A percentile compares a stretch with the other conserved stretches of the same genome.
phyloP scores from a whole-genome alignment of 2,113 vertebrate genomes.

The Mellivora capensis region DNA sequence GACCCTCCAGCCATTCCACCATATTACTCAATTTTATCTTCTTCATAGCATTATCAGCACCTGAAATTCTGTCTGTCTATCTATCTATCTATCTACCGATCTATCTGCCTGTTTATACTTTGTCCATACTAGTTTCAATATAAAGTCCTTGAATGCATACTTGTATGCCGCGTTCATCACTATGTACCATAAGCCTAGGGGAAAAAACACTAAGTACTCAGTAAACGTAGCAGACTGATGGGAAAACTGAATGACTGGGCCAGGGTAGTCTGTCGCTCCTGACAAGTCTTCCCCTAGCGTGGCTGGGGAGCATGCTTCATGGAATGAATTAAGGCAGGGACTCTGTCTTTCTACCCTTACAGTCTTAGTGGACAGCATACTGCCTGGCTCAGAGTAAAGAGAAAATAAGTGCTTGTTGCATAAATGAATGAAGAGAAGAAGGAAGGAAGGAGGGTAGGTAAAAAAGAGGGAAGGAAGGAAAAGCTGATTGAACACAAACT shows the following conservation, averaged over 20 bases:
- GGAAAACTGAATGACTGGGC: neutral
- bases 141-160: neutral
- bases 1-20: neutral
- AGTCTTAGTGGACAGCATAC: neutral
- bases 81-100: neutral
- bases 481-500: neutral
- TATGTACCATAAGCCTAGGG: neutral
- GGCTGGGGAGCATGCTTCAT: neutral
- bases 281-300: neutral
- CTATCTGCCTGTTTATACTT: neutral
- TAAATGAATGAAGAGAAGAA: neutral
- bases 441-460: neutral
- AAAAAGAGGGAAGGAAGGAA: neutral
- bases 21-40: neutral
- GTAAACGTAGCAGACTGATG: neutral
- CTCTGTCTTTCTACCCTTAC: neutral
- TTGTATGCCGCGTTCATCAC: neutral
- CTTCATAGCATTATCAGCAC: neutral
- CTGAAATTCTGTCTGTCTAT: neutral
- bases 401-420: neutral
- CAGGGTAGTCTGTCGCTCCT: neutral
- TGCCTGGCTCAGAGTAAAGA: neutral
- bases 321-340: neutral
- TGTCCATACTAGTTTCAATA: neutral
- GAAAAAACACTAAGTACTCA: neutral